These are phyloP conservation scores for Palythoa grandiflora DNA, from an alignment of 92 coral and sea anemone genomes.

Conservation along the genomic window DNA sequence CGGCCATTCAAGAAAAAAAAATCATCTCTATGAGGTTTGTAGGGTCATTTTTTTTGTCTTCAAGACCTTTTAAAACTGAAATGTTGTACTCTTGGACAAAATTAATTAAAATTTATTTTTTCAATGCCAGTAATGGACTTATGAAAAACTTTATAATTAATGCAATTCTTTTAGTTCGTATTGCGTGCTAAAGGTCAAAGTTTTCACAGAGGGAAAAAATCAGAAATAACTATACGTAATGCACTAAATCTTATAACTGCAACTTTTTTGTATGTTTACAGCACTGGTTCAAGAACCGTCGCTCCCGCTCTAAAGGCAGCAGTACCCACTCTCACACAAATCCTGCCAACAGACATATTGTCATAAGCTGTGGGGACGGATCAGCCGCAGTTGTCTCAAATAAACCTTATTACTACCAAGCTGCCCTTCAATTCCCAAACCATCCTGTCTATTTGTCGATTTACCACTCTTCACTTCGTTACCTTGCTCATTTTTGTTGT, in stretches of 20 bases:
- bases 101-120: too few relatives aligned
- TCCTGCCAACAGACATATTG: not conserved
- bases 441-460: not conserved
- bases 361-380: not conserved
- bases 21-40: too few relatives aligned
- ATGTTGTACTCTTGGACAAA: too few relatives aligned
- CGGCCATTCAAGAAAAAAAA: too few relatives aligned
- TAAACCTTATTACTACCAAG: not conserved
- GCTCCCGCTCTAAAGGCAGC: constrained; percentile 13
- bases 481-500: not conserved
- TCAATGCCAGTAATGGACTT: too few relatives aligned
- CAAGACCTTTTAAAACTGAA: too few relatives aligned
- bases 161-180: too few relatives aligned
- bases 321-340: not conserved
- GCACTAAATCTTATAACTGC: not conserved
- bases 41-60: too few relatives aligned
- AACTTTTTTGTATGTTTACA: not conserved
- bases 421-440: not conserved
- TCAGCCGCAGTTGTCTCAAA: not conserved
- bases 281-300: constrained; percentile 39
- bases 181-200: too few relatives aligned
- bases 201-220: too few relatives aligned
- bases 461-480: not conserved
- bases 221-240: too few relatives aligned
- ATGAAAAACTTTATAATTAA: too few relatives aligned